Evolutionary conservation across 1,140 invertebrate species (phyloP), one percentile per base, ranked within the genome.

Genomic region (Wasmannia auropunctata): DNA sequence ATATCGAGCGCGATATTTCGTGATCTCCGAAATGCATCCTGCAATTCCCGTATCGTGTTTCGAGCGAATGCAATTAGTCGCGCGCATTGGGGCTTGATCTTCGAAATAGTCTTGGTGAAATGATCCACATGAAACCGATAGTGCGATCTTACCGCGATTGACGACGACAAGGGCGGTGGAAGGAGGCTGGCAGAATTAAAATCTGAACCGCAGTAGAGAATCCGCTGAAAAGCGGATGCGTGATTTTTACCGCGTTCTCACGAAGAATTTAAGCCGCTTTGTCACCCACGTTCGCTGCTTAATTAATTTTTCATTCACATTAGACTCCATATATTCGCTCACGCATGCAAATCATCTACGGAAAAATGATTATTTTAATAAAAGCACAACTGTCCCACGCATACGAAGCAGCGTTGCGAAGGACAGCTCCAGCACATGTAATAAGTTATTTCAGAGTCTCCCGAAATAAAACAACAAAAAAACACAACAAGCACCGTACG

Each of bases 261-360:
- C 80, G 60, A 86, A 88, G 72, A 72, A 79, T 86, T 89, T 86
- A 88, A 84, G 34, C 84, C 49, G 85, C 60, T 86, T 88, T 72
- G 74, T 54, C 43, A 34, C 49, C 25, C 49, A 37, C 56, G 0
- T 60, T 37, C 37, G 77, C 46, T 19, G 63, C 16, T 51, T 77
- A 84, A 90, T 90, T 88, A 88, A 86, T 90, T 86, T 88, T 86
- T 87, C 72, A 84, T 37, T 70, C 77, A 14, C 34, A 70, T 80
- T 58, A 60, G 22, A 81, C 74, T 88, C 4, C 28, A 22, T 37
- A 22, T 2, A 75, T 25, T 63, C 58, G 46, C 37, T 37, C 14
- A 56, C 63, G 69, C 74, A 60, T 60, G 56, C 25, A 37, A 46
- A 58, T 34, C 3, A 34, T 51, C 65, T 22, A 6, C 49, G 28